These are phyloP conservation scores for Xenopus tropicalis DNA, from an alignment of 2,113 vertebrate genomes.

Conservation along the genomic window UCB_Xtro_10.0 CM004444.2:166624501-166625000, in stretches of 20 bases:
- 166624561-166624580: conserved; percentile 92
- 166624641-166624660: conserved; percentile 95
- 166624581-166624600: conserved; percentile 96
- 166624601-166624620: conserved; percentile 97
- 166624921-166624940: conserved; percentile 84
- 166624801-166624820: conserved; percentile 59
- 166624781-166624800: conserved; percentile 86
- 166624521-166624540: conserved; percentile 87
- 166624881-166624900: conserved; percentile 72
- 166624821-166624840: conserved; percentile 60
- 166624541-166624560: conserved; percentile 96
- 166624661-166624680: conserved; percentile 95
- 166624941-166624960: conserved; percentile 56
- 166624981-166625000: too few species aligned
- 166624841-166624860: conserved; percentile 67
- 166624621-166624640: conserved; percentile 89
- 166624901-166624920: conserved; percentile 80
- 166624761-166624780: conserved; percentile 86
- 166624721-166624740: conserved; percentile 90
- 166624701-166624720: conserved; percentile 86
- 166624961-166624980: neutral
- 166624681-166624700: conserved; percentile 87
- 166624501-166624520: conserved; percentile 89
- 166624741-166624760: conserved; percentile 93
- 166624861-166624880: conserved; percentile 69